Evolutionary conservation across 2,797 vertebrate genomes (phyloP).

Genomic region (Artibeus jamaicensis): DNA sequence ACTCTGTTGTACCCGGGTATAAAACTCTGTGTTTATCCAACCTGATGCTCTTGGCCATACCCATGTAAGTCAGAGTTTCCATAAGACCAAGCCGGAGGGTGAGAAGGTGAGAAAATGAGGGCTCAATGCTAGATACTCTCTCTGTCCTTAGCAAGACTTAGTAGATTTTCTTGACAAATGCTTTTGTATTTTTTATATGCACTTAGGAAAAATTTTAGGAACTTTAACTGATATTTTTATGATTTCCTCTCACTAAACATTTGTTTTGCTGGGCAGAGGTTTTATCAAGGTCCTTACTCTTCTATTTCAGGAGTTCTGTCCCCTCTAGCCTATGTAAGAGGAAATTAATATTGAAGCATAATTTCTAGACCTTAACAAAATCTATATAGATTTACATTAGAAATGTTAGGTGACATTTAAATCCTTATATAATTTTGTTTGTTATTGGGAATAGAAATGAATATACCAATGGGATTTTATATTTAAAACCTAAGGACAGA

Average conservation of each 20-base stretch:
- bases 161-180: neutral
- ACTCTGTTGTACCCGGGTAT: neutral
- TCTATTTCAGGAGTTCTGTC: neutral
- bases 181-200: neutral
- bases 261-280: neutral
- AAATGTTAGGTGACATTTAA: neutral
- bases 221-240: neutral
- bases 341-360: neutral
- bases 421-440: neutral
- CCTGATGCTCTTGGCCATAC: neutral
- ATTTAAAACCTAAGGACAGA: neutral
- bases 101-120: neutral
- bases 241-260: neutral
- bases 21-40: neutral
- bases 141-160: neutral
- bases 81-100: neutral
- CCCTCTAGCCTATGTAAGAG: neutral
- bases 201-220: neutral
- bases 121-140: neutral
- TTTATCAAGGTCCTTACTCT: neutral
- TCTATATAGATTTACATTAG: neutral
- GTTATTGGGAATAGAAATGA: neutral
- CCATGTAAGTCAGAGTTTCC: neutral
- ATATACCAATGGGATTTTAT: neutral
- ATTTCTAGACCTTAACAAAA: neutral